These are phyloP conservation scores for Geophilus truncorum DNA, from an alignment of 2,888 invertebrate genomes.

Conservation along the genomic window DNA sequence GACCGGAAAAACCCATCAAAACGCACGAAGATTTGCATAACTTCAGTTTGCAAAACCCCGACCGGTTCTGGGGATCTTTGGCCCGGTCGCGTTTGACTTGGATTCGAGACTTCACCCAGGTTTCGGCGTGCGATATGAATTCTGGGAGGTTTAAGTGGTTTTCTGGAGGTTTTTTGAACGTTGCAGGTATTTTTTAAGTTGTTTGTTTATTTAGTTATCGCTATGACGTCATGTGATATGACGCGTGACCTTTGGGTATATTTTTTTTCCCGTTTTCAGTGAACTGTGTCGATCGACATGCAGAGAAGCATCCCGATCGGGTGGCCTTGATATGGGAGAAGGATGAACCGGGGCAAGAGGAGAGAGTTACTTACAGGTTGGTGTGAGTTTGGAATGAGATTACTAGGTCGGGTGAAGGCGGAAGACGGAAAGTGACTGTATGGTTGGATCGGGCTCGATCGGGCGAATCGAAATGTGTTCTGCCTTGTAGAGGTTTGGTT, in stretches of 20 bases:
- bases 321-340: slow-evolving; percentile 53
- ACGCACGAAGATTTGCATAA: slow-evolving; percentile 46
- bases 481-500: too few relatives aligned
- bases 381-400: background rate
- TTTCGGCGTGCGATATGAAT: slow-evolving; percentile 45
- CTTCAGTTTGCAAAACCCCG: slow-evolving; percentile 46
- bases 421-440: too few relatives aligned
- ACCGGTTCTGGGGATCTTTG: slow-evolving; percentile 48
- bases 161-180: slow-evolving; percentile 48
- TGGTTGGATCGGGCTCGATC: too few relatives aligned
- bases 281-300: slow-evolving; percentile 52
- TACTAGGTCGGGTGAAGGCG: too few relatives aligned
- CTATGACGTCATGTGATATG: too few relatives aligned
- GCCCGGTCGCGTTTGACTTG: slow-evolving; percentile 46
- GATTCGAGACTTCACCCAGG: slow-evolving; percentile 45
- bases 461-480: too few relatives aligned
- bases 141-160: slow-evolving; percentile 48
- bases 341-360: slow-evolving; percentile 51
- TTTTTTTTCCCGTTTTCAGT: slow-evolving; percentile 36
- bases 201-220: background rate
- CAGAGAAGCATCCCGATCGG: slow-evolving; percentile 44
- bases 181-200: slow-evolving; percentile 43
- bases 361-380: slow-evolving; percentile 39
- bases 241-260: too few relatives aligned
- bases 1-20: slow-evolving; percentile 32